Base-by-base conservation (phyloP, 2,113 vertebrate genomes). In the Tiliqua scincoides region DNA sequence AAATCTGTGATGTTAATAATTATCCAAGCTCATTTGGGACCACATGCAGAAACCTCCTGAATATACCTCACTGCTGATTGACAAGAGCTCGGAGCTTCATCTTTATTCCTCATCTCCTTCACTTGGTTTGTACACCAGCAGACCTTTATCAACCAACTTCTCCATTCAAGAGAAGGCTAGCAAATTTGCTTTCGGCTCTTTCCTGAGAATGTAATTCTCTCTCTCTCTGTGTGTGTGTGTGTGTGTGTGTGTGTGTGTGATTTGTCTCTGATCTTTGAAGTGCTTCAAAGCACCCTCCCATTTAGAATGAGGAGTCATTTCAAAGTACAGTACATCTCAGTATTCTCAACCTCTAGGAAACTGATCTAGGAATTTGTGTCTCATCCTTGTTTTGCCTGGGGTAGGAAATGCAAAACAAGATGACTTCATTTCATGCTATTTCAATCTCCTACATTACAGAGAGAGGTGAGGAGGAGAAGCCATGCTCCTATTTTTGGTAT, bases 171-270 rank as follows among this genome's bases (percentile, higher is more conserved):
- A 40, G 59, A 9, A 32, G 35, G 18, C 25, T 68, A n/a, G 32
- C 83, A 77, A 78, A 85, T 20, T 68, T 78, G 74, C 17, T n/a
- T 70, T 70, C 70, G 48, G 40, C 54, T 85, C 37, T 73, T 32
- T 57, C 32, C 68, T 40, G 2, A 8, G n/a, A 77, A 57, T 57
- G 5, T 20, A 30, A n/a, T 17, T 52, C 15, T 77, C 54, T 40
- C 14, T 40, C 35, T 57, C 17, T 70, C 0, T 68, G 48, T 20
- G 54, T 23, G 5, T 48, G 43, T 48, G 43, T 48, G 43, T 48
- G 43, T 48, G 43, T 48, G 43, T 48, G 43, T 48, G 43, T 15
- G 17, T 68, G 1, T 68, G 48, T 20, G 54, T 23, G 5, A n/a
- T n/a, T n/a, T n/a, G n/a, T n/a, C n/a, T n/a, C n/a, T n/a, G n/a